These are phyloP conservation scores for Anas platyrhynchos DNA, from an alignment of 2,113 vertebrate species.

Conservation along the genomic window DNA sequence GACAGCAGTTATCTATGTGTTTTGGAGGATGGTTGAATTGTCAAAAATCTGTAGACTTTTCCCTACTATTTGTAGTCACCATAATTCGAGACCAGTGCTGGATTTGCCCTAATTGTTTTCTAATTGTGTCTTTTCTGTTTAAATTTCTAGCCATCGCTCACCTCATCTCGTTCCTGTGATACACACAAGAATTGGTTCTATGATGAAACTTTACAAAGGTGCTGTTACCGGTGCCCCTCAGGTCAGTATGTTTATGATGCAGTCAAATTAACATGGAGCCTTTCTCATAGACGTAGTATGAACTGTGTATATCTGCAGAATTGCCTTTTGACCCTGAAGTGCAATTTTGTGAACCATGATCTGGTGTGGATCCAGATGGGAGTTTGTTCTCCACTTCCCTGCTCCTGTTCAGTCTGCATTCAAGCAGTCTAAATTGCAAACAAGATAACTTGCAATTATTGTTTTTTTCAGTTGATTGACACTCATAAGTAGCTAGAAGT, in stretches of 20 bases:
- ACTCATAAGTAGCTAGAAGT: not conserved
- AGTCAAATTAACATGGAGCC: not conserved
- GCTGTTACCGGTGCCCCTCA: slow-evolving; percentile 66
- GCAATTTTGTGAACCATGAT: not conserved
- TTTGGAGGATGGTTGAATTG: not conserved
- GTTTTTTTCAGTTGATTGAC: not conserved
- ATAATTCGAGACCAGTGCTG: not conserved
- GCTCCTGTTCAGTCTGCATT: not conserved
- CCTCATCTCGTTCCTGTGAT: not conserved
- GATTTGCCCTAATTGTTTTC: not conserved
- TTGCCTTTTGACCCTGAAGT: not conserved
- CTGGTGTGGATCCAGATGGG: not conserved
- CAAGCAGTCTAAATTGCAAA: not conserved
- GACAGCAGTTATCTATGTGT: not conserved
- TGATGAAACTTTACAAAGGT: not conserved
- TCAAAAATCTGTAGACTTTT: not conserved
- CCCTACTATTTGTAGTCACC: not conserved
- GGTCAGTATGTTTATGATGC: slow-evolving; percentile 37
- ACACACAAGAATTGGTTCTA: not conserved
- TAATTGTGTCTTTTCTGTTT: not conserved
- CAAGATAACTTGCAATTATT: not conserved
- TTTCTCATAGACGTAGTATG: not conserved
- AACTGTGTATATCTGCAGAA: not conserved
- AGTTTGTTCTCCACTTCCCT: not conserved
- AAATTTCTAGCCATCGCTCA: not conserved